Percentiles rank a stretch among this genome's conserved stretches.
Evolutionary conservation across 2,888 invertebrate genomes (phyloP).

Genomic region (Mythimna ferrago): DNA sequence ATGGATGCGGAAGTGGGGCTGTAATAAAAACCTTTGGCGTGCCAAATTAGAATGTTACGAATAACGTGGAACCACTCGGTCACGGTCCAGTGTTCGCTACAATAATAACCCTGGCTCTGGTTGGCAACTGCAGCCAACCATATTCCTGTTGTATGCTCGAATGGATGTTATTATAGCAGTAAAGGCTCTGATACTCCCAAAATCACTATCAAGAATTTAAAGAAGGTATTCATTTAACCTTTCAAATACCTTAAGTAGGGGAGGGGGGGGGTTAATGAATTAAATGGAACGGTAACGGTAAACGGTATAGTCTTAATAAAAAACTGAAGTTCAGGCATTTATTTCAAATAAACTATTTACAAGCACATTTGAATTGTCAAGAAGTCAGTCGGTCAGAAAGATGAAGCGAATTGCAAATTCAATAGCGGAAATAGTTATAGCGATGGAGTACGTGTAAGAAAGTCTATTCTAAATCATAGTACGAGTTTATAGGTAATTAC

Average conservation of each 20-base stretch:
- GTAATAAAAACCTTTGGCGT: conserved; percentile 56
- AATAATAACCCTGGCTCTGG: conserved; percentile 49
- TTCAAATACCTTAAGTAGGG: too few species aligned
- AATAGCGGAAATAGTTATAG: neutral
- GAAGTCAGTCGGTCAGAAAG: too few species aligned
- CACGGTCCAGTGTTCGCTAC: conserved; percentile 40
- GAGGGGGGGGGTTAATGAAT: too few species aligned
- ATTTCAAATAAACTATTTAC: too few species aligned
- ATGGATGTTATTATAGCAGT: neutral
- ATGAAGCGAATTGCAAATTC: neutral
- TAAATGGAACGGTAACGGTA: too few species aligned
- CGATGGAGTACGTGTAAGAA: too few species aligned
- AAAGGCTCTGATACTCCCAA: neutral
- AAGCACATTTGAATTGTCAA: too few species aligned
- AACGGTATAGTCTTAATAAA: neutral
- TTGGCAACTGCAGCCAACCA: conserved; percentile 27
- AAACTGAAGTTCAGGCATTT: too few species aligned
- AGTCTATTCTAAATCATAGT: too few species aligned
- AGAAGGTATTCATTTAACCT: neutral
- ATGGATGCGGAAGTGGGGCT: conserved; percentile 50
- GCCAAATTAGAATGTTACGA: conserved; percentile 58
- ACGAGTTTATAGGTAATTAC: too few species aligned
- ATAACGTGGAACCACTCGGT: conserved; percentile 45
- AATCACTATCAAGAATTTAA: neutral
- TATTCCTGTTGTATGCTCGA: neutral